These are phyloP conservation scores for Myotis lucifugus DNA, from an alignment of 2,113 vertebrate genomes.

Conservation along the genomic window DNA sequence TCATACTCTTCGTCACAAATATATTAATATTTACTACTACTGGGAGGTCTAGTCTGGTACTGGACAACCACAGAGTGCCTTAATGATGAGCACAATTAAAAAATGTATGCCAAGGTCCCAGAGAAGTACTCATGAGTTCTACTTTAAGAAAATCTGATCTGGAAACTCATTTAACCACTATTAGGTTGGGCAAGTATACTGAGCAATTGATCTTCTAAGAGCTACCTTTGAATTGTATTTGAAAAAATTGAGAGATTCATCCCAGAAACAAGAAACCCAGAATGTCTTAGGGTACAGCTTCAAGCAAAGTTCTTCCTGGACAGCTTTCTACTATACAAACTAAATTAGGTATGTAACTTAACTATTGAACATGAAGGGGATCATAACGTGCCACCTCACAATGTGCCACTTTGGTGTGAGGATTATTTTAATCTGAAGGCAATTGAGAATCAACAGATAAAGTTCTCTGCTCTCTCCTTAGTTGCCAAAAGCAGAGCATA, in stretches of 20 bases:
- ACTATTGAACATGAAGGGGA: not conserved
- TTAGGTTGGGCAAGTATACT: slow-evolving; percentile 18
- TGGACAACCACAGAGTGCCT: not conserved
- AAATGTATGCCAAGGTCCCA: not conserved
- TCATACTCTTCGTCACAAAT: not conserved
- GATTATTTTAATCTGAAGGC: not conserved
- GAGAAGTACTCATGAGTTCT: not conserved
- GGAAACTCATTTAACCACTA: slow-evolving; percentile 53
- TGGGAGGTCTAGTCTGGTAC: not conserved
- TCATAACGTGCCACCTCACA: not conserved
- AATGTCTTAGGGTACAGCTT: not conserved
- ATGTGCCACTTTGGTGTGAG: not conserved
- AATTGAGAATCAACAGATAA: not conserved
- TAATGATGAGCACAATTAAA: not conserved
- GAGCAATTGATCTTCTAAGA: not conserved
- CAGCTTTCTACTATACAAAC: not conserved
- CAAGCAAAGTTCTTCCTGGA: not conserved
- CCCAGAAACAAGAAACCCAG: not conserved
- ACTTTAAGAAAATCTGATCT: slow-evolving; percentile 51
- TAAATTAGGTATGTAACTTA: not conserved
- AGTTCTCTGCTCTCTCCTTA: not conserved
- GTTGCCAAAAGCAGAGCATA: not conserved
- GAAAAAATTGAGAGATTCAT: not conserved
- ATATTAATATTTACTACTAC: slow-evolving; percentile 11
- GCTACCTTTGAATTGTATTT: not conserved